phyloP scores from a whole-genome alignment of 2,888 invertebrate genomes.

The Micoletzkya japonica region DNA sequence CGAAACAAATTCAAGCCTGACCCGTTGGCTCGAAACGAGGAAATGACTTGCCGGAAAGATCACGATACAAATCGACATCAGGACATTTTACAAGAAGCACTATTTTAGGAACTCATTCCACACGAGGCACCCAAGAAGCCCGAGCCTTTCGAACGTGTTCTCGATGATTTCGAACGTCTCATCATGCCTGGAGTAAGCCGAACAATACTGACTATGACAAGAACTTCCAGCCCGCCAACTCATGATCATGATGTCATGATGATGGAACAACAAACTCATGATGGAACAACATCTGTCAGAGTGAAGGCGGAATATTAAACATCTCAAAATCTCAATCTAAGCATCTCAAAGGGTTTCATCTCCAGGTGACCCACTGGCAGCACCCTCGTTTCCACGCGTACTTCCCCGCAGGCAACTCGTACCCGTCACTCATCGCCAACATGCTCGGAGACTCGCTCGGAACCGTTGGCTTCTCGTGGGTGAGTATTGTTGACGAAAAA shows the following conservation, averaged over 20 bases:
- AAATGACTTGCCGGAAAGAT: no score
- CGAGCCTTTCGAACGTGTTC: constrained; percentile 83
- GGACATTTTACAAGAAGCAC: neutral
- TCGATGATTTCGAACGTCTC: constrained; percentile 82
- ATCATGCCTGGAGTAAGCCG: constrained; percentile 85
- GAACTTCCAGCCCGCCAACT: no score
- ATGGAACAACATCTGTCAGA: no score
- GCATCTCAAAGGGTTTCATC: neutral
- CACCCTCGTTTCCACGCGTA: constrained; percentile 98
- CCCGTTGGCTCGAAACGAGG: neutral
- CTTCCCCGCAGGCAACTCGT: constrained; percentile 95
- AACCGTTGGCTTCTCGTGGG: constrained; percentile 98
- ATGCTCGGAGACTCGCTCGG: constrained; percentile 95
- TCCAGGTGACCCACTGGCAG: constrained; percentile 92
- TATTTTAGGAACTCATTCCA: constrained; percentile 73
- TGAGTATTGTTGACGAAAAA: no score
- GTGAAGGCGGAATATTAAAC: neutral
- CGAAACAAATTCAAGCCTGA: neutral
- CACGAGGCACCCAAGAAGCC: constrained; percentile 80
- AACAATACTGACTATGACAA: neutral
- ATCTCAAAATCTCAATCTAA: neutral
- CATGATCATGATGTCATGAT: neutral
- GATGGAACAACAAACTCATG: no score
- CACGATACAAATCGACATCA: no score
- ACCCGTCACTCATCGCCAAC: constrained; percentile 93